Evolutionary conservation across 2,797 vertebrate species (phyloP), one percentile per base, ranked within the genome.

Genomic region (Semotilus atromaculatus): DNA sequence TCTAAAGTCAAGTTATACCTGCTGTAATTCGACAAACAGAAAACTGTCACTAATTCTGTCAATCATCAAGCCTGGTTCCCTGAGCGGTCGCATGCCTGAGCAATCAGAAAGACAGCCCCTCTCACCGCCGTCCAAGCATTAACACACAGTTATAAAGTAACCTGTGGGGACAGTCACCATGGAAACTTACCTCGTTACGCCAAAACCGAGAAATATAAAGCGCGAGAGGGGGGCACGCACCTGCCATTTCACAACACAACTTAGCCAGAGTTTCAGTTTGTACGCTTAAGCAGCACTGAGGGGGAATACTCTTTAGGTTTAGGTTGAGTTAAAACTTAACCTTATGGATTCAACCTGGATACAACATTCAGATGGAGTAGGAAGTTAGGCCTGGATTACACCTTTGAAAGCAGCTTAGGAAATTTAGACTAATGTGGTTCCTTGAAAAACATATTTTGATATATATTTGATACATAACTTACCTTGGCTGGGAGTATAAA

Each of bases 101-200:
- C 85, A 91, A 84, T 81, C 91, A 77, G 77, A 85, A 84, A 70
- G 85, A 88, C 40, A 34, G 66, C 68, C 81, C 73, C 85, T 64
- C 79, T 73, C 66, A 68, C 75, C 36, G 43, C 66, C 83, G 81
- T 88, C 92, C 92, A 94, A 95, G 93, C 95, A 94, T 95, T 93
- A 93, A 94, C 89, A 93, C 90, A 75, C 82, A 93, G 93, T 94
- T 93, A 94, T 86, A 94, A 85, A 91, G 87, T 93, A 94, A 95
- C 92, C 94, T 93, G 89, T 88, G 82, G 94, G 93, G 93, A 93
- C 85, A 76, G 94, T 95, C 94, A 77, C 92, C 91, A 95, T 93
- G 91, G 95, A 92, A 95, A 96, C 94, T 55, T 14, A 82, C 88
- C 91, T 94, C 90, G 91, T 94, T 93, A 88, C 85, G 88, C 90